Evolutionary conservation across 2,113 vertebrate genomes (phyloP).

Genomic region (Callospermophilus lateralis): DNA sequence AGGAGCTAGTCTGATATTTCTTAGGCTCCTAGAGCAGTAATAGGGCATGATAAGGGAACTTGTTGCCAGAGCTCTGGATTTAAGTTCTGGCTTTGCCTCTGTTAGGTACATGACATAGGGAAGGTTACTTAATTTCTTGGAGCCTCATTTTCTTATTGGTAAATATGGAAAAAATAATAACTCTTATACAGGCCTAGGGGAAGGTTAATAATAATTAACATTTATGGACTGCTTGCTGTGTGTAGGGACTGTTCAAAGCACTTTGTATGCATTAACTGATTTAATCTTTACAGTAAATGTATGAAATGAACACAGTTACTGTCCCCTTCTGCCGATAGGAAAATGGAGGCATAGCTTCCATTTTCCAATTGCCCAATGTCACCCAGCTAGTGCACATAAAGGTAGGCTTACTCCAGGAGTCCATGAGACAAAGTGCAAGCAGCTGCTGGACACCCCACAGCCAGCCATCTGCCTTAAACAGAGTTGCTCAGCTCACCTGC

Average conservation of each 20-base stretch:
- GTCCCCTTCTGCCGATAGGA: neutral
- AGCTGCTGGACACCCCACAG: neutral
- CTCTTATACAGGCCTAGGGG: neutral
- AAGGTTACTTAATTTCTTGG: neutral
- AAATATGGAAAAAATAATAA: neutral
- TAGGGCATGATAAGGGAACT: neutral
- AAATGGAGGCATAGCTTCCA: neutral
- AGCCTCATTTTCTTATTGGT: neutral
- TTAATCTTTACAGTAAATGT: neutral
- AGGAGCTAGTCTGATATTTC: neutral
- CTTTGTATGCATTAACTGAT: neutral
- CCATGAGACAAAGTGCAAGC: neutral
- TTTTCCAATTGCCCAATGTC: neutral
- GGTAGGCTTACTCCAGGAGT: neutral
- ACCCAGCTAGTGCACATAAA: neutral
- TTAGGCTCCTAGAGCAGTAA: neutral
- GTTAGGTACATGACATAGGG: neutral
- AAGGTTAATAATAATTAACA: neutral
- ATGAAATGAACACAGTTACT: neutral
- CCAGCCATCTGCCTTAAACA: neutral
- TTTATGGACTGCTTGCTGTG: neutral
- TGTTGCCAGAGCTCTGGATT: neutral
- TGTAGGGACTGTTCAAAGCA: neutral
- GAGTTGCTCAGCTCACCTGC: neutral
- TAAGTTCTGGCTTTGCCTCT: neutral